A percentile compares a stretch with the other conserved stretches of the same genome.
Conservation (phyloP, 2,797 vertebrate species). For the Ciconia nigra region DNA sequence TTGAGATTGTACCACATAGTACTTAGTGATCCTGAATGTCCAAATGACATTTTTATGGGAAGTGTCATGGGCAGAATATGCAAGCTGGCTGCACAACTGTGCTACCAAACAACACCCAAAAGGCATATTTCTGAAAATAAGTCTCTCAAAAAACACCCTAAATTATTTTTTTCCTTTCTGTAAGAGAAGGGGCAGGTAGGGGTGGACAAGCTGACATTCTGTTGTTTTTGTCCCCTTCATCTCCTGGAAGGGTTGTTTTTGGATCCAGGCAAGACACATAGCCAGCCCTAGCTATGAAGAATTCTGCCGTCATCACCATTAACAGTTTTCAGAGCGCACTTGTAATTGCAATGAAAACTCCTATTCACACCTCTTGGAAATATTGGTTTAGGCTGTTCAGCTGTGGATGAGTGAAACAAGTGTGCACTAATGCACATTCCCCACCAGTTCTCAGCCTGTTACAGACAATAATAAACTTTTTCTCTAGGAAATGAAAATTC, state of each 20-base stretch:
- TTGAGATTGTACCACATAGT: background rate
- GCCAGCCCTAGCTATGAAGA: background rate
- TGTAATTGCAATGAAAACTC: background rate
- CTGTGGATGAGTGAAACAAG: background rate
- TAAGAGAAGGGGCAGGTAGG: background rate
- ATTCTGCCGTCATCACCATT: fast-evolving
- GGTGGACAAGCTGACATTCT: background rate
- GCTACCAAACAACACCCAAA: background rate
- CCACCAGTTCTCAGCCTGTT: background rate
- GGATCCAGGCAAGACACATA: background rate
- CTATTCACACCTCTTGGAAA: background rate
- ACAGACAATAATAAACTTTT: background rate
- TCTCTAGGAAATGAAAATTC: background rate
- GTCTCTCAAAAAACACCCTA: background rate
- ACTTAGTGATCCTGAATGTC: background rate
- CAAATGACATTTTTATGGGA: background rate
- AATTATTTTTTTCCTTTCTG: background rate
- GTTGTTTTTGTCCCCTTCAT: background rate
- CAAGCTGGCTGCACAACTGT: background rate
- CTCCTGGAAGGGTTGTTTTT: background rate
- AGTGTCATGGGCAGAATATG: background rate
- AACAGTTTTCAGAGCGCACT: background rate
- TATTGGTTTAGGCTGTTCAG: background rate
- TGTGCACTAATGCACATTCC: background rate
- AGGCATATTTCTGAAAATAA: background rate